These are phyloP conservation scores for Danaus plexippus DNA, from an alignment of 1,140 invertebrate species.

Conservation along the genomic window DNA sequence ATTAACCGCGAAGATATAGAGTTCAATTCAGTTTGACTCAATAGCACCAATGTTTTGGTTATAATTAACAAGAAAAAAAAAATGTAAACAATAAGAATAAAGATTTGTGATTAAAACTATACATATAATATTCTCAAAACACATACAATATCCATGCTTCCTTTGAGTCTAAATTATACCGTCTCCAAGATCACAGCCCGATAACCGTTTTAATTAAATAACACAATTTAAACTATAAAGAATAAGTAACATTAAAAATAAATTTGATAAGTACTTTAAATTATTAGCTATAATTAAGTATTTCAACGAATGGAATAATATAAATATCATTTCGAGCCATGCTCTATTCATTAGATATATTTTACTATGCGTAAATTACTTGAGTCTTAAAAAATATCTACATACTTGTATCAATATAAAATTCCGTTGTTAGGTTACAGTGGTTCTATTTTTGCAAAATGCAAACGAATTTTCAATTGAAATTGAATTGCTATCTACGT, in stretches of 20 bases:
- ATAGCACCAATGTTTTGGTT: too few relatives aligned
- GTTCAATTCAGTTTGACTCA: too few relatives aligned
- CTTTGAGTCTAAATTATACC: constrained; percentile 49
- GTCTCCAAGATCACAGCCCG: constrained; percentile 64
- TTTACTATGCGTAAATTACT: constrained; percentile 23
- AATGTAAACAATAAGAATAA: constrained; percentile 1
- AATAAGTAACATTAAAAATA: constrained; percentile 40
- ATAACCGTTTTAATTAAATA: constrained; percentile 56
- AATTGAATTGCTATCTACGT: constrained; percentile 10
- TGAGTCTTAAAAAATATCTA: constrained; percentile 21
- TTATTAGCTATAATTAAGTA: constrained; percentile 32
- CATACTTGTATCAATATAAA: constrained; percentile 10
- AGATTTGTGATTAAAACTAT: neutral
- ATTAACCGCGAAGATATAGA: too few relatives aligned
- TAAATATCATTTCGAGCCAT: constrained; percentile 39
- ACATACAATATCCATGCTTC: constrained; percentile 11
- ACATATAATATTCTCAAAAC: constrained; percentile 2
- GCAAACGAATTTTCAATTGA: constrained; percentile 8
- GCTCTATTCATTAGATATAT: constrained; percentile 31
- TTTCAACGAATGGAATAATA: constrained; percentile 32
- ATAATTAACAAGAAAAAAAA: neutral
- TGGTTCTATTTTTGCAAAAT: constrained; percentile 8
- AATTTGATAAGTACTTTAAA: constrained; percentile 43
- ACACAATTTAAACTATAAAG: constrained; percentile 65
- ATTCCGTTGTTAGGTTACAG: constrained; percentile 19